Evolutionary conservation across 2,797 vertebrate species (phyloP), one percentile per base, ranked within the genome.

Genomic region (Diglossa cyanea): DNA sequence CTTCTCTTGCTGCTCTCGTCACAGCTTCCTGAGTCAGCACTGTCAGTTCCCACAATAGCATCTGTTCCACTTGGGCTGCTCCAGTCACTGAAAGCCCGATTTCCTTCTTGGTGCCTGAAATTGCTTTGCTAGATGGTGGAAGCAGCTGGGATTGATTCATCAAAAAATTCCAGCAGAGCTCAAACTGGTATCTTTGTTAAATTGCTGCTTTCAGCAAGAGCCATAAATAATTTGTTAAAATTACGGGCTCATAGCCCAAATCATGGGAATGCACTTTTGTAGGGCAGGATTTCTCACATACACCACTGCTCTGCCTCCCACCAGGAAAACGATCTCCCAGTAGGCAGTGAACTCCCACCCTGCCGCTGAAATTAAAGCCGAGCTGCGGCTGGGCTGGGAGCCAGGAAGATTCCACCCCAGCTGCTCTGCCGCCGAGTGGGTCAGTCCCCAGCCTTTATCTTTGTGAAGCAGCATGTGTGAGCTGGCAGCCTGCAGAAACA

Each of bases 71-170:
- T 93, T 92, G 70, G 80, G 83, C 94, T 94, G 77, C 80, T 94
- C 88, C 77, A 63, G 39, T 39, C 67, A 10, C 73, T 10, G 60
- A 86, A 83, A 94, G 47, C 58, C 86, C 6, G 1, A 5, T 93
- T 95, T 94, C 87, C 86, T 91, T 60, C 94, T 75, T 23, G 31
- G 23, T 91, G 88, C 33, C 77, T 91, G 90, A 63, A 92, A 85
- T 40, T 25, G 60, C 92, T 75, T 79, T 85, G 75, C 81, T 86
- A 19, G 44, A 35, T 44, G 74, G 80, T 89, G 33, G n/a, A 70
- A 95, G 77, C 88, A 96, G 91, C 94, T 88, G 84, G 92, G 88
- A 94, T 80, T n/a, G 84, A 88, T 92, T 94, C 88, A 81, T 78
- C 80, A 45, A 51, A 86, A 87, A 78, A 71, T 37, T 65, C 83